Percentiles rank a stretch among this genome's conserved stretches.
Conservation (phyloP, 1,140 invertebrate genomes). For the Antheraea pernyi region DNA sequence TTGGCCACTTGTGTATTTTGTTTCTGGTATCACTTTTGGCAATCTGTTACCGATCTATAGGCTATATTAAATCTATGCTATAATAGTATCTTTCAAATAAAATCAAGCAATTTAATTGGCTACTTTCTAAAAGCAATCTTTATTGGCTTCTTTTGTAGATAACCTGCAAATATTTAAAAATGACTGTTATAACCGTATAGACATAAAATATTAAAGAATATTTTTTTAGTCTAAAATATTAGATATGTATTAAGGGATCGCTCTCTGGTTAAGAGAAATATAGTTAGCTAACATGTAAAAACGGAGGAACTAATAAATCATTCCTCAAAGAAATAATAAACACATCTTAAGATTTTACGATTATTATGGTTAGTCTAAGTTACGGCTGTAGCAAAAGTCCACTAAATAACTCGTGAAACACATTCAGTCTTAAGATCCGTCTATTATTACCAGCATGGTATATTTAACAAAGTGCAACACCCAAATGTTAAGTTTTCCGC, state of each 20-base stretch:
- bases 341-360: conserved; percentile 58
- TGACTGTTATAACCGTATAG: background rate
- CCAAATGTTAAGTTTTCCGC: background rate
- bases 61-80: too few species aligned
- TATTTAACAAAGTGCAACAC: conserved; percentile 13
- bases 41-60: too few species aligned
- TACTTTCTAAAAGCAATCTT: background rate
- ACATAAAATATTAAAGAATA: background rate
- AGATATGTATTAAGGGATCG: conserved; percentile 1
- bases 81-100: background rate
- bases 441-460: conserved; percentile 49
- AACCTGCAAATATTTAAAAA: background rate
- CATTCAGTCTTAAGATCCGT: conserved; percentile 66
- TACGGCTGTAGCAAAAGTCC: conserved; percentile 28
- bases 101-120: background rate
- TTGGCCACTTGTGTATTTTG: too few species aligned
- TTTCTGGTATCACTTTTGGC: too few species aligned
- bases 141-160: background rate
- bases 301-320: conserved; percentile 1
- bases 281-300: conserved; percentile 12
- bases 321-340: conserved; percentile 50
- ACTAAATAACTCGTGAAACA: conserved; percentile 31
- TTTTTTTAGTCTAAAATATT: background rate
- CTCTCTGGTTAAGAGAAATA: background rate
- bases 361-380: conserved; percentile 26